A percentile compares a stretch with the other conserved stretches of the same genome.
These are phyloP conservation scores for Haemorhous mexicanus DNA, from an alignment of 2,113 vertebrate species.

Conservation along the genomic window DNA sequence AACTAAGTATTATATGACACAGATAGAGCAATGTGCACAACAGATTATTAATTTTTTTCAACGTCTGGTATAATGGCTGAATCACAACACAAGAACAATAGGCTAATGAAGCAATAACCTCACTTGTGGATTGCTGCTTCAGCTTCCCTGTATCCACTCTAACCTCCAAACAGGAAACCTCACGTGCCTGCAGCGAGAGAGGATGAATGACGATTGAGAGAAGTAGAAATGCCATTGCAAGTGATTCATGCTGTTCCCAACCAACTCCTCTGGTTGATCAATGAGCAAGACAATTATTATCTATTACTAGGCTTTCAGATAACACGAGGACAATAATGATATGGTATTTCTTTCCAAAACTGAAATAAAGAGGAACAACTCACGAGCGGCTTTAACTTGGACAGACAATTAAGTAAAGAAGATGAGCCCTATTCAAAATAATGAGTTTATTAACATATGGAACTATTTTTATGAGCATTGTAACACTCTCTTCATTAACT, in stretches of 20 bases:
- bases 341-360: background rate
- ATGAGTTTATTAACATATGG: accelerated
- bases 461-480: background rate
- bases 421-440: background rate
- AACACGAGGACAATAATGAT: background rate
- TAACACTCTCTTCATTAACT: background rate
- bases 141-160: slow-evolving; percentile 46
- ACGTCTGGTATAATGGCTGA: background rate
- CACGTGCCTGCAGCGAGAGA: slow-evolving; percentile 67
- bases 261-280: background rate
- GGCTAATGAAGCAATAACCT: slow-evolving; percentile 55
- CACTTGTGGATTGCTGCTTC: slow-evolving; percentile 64
- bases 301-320: background rate
- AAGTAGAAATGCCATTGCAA: background rate
- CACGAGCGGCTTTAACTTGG: background rate
- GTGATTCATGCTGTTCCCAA: background rate
- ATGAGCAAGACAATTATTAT: background rate
- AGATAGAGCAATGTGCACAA: background rate
- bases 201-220: background rate
- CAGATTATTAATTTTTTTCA: slow-evolving; percentile 7
- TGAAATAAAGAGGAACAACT: background rate
- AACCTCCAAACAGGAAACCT: slow-evolving; percentile 74
- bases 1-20: background rate
- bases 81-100: slow-evolving; percentile 3
- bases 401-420: background rate